Evolutionary conservation across 2,113 vertebrate genomes (phyloP), one percentile per base, ranked within the genome.

Genomic region (Dicerorhinus sumatrensis): DNA sequence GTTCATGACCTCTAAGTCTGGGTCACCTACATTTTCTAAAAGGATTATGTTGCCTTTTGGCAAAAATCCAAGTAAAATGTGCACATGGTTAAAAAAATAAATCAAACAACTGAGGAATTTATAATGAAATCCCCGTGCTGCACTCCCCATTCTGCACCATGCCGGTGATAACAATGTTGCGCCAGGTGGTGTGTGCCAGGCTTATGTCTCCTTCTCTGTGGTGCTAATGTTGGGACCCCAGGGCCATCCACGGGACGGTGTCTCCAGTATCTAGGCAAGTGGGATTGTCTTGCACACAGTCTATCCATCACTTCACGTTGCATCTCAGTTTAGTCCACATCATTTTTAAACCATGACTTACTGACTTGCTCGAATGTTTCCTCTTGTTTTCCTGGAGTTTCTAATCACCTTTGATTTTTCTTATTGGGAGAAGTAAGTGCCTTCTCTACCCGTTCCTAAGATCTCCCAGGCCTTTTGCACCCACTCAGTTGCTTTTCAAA

Each of bases 291-390:
- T 39, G 39, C 54, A 39, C 18, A 14, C 29, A 1, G 29, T 13
- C 51, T 56, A 0, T 12, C 14, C 5, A 0, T 10, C 13, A 31
- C 46, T 31, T 27, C 25, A 2, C 1, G 0, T 20, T 9, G 2
- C 27, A 2, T 29, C 69, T 58, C 31, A 0, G 51, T 36, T 42
- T 14, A 14, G 31, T 62, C 51, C 23, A 12, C 39, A 0, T 12
- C 21, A 0, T 20, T 39, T 60, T 65, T 33, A 63, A 75, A 65
- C 67, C 23, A 2, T 14, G 39, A 33, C 56, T 56, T 92, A 51
- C 54, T 33, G 77, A 58, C 63, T 56, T n/a, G 33, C 51, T 65
- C 20, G 27, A 60, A 36, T 0, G 0, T 72, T 42, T 7, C 54
- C 21, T 29, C 63, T 67, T 14, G 54, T 70, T 94, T 95, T 69